Percentiles rank a stretch among this genome's conserved stretches.
Conservation (phyloP, 1,140 invertebrate species). For the silkworm (Bombyx mori) region DNA sequence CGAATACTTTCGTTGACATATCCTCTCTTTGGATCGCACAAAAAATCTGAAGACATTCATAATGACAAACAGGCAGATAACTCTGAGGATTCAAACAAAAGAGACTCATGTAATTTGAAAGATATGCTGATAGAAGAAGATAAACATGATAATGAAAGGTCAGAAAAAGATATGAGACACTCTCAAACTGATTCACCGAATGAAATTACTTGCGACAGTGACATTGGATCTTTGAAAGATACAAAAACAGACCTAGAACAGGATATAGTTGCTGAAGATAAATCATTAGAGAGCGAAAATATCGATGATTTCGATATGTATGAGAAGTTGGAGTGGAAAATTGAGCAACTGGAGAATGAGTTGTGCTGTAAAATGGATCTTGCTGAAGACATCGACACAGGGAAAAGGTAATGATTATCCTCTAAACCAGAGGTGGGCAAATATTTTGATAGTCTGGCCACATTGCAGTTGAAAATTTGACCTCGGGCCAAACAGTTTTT, state of each 20-base stretch:
- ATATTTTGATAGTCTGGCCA: too few relatives aligned
- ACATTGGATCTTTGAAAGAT: not conserved
- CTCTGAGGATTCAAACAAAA: constrained; percentile 4
- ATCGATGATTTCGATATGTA: constrained; percentile 58
- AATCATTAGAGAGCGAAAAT: constrained; percentile 30
- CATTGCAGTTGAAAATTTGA: not conserved
- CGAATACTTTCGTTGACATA: constrained; percentile 50
- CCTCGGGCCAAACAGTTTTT: too few relatives aligned
- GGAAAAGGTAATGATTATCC: constrained; percentile 37
- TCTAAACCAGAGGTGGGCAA: not conserved
- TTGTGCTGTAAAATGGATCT: constrained; percentile 56
- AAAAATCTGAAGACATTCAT: constrained; percentile 18
- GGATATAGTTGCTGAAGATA: constrained; percentile 7
- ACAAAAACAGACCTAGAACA: constrained; percentile 5
- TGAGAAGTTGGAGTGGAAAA: constrained; percentile 56
- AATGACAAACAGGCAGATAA: constrained; percentile 3
- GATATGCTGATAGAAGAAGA: constrained; percentile 9
- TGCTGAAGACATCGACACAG: constrained; percentile 58
- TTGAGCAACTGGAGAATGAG: constrained; percentile 46
- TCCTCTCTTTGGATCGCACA: constrained; percentile 38
- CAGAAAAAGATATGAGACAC: not conserved
- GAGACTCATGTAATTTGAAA: constrained; percentile 5
- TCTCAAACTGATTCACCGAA: too few relatives aligned
- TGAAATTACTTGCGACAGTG: too few relatives aligned
- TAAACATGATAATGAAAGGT: constrained; percentile 1